These are phyloP conservation scores for Azemiops feae DNA, from an alignment of 2,113 vertebrate genomes.

Conservation along the genomic window DNA sequence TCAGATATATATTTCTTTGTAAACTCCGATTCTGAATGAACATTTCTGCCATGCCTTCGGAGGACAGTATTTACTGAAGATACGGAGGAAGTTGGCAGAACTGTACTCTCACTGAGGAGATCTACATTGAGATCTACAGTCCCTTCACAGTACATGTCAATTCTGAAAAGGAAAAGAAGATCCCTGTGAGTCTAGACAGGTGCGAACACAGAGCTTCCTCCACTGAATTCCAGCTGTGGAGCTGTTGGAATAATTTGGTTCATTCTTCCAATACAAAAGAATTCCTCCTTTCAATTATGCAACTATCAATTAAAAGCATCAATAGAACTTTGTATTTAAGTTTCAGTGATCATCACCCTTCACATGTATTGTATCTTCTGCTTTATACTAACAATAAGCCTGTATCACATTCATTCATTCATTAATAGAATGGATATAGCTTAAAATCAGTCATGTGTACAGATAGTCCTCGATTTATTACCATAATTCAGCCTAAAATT, in stretches of 20 bases:
- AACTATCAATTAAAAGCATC: neutral
- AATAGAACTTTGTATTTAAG: neutral
- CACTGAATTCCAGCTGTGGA: neutral
- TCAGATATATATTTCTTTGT: neutral
- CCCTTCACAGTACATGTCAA: constrained; percentile 83
- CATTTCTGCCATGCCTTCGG: neutral
- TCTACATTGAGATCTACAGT: constrained; percentile 63
- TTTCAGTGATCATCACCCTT: no score
- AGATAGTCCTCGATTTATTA: neutral
- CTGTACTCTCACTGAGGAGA: neutral
- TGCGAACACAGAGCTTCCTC: neutral
- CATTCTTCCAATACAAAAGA: neutral
- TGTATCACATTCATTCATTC: neutral
- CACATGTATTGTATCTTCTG: neutral
- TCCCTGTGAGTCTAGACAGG: neutral
- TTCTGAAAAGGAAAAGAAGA: constrained; percentile 62
- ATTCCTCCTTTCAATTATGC: neutral
- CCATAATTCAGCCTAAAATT: neutral
- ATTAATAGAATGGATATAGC: neutral
- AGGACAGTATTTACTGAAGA: neutral
- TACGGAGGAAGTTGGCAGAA: neutral
- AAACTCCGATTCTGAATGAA: neutral
- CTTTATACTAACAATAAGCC: neutral
- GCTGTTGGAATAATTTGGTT: neutral
- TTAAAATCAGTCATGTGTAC: neutral